A percentile compares a stretch with the other conserved stretches of the same genome.
These are phyloP conservation scores for Dryas iulia DNA, from an alignment of 1,140 invertebrate genomes.

Conservation along the genomic window DNA sequence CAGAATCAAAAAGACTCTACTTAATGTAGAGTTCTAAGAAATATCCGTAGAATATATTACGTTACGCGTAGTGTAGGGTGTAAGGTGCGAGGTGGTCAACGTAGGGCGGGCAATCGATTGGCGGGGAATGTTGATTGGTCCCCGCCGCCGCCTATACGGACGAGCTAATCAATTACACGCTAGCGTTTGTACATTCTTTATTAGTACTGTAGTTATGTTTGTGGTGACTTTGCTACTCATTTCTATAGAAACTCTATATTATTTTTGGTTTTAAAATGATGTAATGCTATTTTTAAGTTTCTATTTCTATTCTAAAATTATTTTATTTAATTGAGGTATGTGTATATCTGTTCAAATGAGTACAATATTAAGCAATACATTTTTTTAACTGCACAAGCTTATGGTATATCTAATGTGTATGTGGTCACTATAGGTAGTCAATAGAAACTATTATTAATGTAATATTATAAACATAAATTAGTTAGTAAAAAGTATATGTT, in stretches of 20 bases:
- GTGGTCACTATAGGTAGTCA: no score
- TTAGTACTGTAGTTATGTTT: neutral
- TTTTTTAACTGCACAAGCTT: no score
- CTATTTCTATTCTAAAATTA: no score
- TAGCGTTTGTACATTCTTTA: neutral
- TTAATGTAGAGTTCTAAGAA: neutral
- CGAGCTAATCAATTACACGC: conserved; percentile 10
- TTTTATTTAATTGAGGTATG: no score
- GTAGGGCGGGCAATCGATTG: conserved; percentile 44
- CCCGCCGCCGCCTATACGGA: neutral
- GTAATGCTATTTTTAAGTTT: no score
- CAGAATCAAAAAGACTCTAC: neutral
- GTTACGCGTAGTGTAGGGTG: neutral
- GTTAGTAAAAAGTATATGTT: no score
- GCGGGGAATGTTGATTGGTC: conserved; percentile 33
- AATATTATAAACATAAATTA: no score
- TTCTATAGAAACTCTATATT: neutral
- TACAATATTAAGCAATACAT: no score
- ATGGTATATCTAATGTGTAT: no score
- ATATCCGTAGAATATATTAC: neutral
- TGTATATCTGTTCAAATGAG: no score
- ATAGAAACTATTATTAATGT: no score
- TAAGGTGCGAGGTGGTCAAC: conserved; percentile 11
- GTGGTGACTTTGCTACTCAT: no score
- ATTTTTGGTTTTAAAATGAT: neutral